Percentiles rank a stretch among this genome's conserved stretches.
phyloP scores from a whole-genome alignment of 2,888 invertebrate genomes.

The Rotaria magnacalcarata region DNA sequence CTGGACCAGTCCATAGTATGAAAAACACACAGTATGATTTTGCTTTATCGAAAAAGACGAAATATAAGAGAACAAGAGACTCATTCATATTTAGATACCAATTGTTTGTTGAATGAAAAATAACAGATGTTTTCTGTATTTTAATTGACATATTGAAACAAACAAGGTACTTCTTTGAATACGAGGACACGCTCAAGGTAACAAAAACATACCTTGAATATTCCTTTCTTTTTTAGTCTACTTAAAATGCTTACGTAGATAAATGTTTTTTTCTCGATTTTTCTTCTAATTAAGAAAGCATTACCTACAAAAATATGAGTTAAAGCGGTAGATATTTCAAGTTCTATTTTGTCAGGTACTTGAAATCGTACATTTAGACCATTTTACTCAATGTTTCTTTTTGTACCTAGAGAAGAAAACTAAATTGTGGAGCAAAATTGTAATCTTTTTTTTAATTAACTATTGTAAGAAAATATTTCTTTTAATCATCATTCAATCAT shows the following conservation, averaged over 20 bases:
- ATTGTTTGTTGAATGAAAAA: conserved; percentile 1
- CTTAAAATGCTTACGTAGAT: no score
- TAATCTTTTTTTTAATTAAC: no score
- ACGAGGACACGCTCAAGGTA: neutral
- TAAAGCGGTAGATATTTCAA: no score
- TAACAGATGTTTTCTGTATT: neutral
- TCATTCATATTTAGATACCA: neutral
- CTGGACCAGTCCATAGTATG: neutral
- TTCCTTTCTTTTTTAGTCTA: neutral
- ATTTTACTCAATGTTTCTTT: no score
- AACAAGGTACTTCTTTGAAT: neutral
- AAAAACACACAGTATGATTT: neutral
- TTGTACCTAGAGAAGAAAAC: no score
- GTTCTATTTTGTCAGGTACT: no score
- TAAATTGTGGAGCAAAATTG: no score
- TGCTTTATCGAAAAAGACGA: neutral
- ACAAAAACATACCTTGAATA: neutral
- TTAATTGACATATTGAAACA: neutral
- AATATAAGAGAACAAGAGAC: neutral
- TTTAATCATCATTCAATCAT: no score
- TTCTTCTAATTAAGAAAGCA: neutral
- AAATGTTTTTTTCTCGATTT: neutral
- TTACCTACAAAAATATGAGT: no score
- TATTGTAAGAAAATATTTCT: no score
- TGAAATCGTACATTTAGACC: no score